phyloP scores from a whole-genome alignment of 1,140 invertebrate genomes.

The Cydia amplana region DNA sequence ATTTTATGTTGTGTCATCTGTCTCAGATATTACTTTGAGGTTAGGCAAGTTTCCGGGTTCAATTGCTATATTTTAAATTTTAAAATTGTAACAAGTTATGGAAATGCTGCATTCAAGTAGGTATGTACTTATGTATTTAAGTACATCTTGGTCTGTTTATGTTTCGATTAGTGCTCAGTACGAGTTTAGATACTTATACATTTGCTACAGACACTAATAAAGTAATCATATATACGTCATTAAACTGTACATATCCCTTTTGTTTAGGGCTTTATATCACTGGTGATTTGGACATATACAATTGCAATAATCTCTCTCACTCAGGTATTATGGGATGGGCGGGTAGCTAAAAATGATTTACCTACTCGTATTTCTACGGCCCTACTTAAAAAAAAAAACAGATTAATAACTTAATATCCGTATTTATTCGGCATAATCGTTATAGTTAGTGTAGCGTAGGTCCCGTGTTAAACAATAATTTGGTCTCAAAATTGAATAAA shows the following conservation, averaged over 20 bases:
- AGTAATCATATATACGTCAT: no score
- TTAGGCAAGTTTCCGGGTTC: neutral
- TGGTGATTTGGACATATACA: no score
- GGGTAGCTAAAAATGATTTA: no score
- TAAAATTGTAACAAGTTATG: conserved; percentile 13
- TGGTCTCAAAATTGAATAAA: conserved; percentile 23
- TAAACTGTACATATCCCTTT: no score
- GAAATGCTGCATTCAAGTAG: neutral
- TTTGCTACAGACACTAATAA: neutral
- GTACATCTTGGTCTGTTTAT: no score
- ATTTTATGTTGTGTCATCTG: neutral
- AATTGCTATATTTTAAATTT: neutral
- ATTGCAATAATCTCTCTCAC: no score
- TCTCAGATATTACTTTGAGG: neutral
- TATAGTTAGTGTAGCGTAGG: neutral
- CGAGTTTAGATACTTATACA: neutral
- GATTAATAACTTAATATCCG: neutral
- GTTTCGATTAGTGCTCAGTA: no score
- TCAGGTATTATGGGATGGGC: no score
- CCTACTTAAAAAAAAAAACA: neutral
- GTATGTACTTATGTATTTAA: no score
- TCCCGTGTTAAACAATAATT: neutral
- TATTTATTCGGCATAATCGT: conserved; percentile 10
- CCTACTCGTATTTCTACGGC: no score
- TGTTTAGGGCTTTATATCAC: no score